These are phyloP conservation scores for Antitype chi DNA, from an alignment of 2,888 invertebrate genomes.

Conservation along the genomic window DNA sequence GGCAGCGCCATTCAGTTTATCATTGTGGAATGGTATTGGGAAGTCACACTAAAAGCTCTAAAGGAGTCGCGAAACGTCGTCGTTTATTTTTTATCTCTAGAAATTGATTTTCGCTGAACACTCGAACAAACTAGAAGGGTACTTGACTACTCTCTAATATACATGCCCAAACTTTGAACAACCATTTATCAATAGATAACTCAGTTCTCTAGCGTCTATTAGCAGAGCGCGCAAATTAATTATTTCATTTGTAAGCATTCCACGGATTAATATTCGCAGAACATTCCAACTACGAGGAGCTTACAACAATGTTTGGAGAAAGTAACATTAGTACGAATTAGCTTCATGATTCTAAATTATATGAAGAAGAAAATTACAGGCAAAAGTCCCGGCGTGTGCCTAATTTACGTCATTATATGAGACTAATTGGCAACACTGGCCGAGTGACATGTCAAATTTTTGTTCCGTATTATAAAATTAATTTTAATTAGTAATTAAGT, in stretches of 20 bases:
- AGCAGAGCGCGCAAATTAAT: slow-evolving; percentile 26
- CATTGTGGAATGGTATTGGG: slow-evolving; percentile 67
- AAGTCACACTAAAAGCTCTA: slow-evolving; percentile 73
- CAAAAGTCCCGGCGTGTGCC: slow-evolving; percentile 43
- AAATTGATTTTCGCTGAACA: slow-evolving; percentile 58
- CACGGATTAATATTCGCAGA: slow-evolving; percentile 40
- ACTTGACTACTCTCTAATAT: slow-evolving; percentile 20
- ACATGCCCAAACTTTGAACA: slow-evolving; percentile 27
- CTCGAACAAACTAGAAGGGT: slow-evolving; percentile 31
- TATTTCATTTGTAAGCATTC: slow-evolving; percentile 37
- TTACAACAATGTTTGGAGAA: slow-evolving; percentile 21
- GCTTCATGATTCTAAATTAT: slow-evolving; percentile 48
- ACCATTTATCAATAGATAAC: slow-evolving; percentile 41
- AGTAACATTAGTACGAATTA: slow-evolving; percentile 44
- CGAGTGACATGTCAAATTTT: no score
- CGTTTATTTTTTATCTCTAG: slow-evolving; percentile 68
- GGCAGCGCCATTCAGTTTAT: slow-evolving; percentile 69
- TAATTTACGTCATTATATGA: slow-evolving; percentile 73
- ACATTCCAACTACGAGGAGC: slow-evolving; percentile 18
- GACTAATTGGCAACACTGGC: no score
- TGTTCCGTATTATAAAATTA: no score
- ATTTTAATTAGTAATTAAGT: no score
- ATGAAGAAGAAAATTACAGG: slow-evolving; percentile 44
- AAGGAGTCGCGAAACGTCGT: slow-evolving; percentile 62
- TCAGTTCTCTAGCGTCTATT: slow-evolving; percentile 12